phyloP scores from a whole-genome alignment of 2,888 invertebrate genomes.

The Busseola fusca region DNA sequence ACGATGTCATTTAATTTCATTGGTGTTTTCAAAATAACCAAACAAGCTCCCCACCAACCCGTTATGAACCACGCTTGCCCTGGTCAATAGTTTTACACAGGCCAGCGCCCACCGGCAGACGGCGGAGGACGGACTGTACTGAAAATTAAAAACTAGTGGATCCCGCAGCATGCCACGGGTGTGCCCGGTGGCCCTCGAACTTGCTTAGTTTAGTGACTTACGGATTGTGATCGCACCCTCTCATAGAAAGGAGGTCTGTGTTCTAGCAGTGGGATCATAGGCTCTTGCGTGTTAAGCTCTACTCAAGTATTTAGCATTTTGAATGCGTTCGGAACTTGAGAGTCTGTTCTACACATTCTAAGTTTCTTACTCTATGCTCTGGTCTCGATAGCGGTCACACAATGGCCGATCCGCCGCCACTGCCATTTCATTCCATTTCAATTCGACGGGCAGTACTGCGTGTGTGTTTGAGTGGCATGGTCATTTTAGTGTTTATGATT shows the following conservation, averaged over 20 bases:
- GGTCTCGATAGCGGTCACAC: constrained; percentile 27
- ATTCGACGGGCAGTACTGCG: constrained; percentile 24
- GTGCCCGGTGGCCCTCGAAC: too few relatives aligned
- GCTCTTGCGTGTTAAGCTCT: not conserved
- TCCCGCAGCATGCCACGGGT: too few relatives aligned
- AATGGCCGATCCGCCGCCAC: constrained; percentile 48
- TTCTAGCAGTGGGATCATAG: not conserved
- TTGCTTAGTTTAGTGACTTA: too few relatives aligned
- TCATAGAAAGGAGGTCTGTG: not conserved
- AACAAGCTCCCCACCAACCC: not conserved
- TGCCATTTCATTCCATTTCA: constrained; percentile 43
- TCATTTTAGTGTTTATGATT: constrained; percentile 14
- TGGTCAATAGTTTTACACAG: too few relatives aligned
- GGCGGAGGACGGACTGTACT: too few relatives aligned
- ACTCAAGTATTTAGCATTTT: not conserved
- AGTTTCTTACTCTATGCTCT: constrained; percentile 14
- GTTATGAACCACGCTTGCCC: not conserved
- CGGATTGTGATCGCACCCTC: not conserved
- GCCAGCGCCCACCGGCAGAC: too few relatives aligned
- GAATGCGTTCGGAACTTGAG: not conserved
- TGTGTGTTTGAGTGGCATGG: constrained; percentile 28
- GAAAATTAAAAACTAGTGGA: too few relatives aligned
- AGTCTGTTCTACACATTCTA: constrained; percentile 8
- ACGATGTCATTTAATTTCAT: not conserved
- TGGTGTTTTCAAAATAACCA: not conserved